Conservation (phyloP, 2,797 vertebrate genomes). For the Pseudochaenichthys georgianus region DNA sequence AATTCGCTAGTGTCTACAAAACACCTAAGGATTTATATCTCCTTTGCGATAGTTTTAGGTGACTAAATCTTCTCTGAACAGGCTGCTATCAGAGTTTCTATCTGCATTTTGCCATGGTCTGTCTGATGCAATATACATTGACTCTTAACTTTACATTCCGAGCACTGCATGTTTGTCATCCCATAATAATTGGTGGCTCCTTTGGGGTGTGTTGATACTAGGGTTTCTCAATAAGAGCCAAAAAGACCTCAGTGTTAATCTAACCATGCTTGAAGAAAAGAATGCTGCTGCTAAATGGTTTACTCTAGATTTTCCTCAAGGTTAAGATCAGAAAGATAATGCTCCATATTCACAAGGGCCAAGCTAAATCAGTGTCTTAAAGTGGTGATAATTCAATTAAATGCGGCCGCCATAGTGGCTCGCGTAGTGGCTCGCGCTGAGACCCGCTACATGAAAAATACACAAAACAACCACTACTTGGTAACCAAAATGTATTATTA, state of each 20-base stretch:
- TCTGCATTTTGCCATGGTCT: neutral
- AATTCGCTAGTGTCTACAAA: conserved; percentile 6
- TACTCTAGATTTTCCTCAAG: conserved; percentile 48
- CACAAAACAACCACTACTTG: too few species aligned
- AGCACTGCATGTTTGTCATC: neutral
- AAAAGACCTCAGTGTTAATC: conserved; percentile 20
- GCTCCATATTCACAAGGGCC: conserved; percentile 31
- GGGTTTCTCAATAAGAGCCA: neutral
- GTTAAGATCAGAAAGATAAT: conserved; percentile 51
- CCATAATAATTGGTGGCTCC: conserved; percentile 15
- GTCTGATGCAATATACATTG: conserved; percentile 8
- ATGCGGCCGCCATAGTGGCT: too few species aligned
- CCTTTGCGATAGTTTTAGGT: neutral
- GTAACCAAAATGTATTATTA: too few species aligned
- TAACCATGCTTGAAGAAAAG: conserved; percentile 31
- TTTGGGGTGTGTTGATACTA: neutral
- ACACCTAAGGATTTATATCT: neutral
- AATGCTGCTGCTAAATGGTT: conserved; percentile 33
- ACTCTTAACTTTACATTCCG: neutral
- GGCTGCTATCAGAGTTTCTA: neutral
- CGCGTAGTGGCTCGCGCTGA: too few species aligned
- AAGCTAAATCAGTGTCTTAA: conserved; percentile 47
- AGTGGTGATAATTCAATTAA: conserved; percentile 49
- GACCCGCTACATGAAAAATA: too few species aligned
- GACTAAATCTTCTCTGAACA: conserved; percentile 10